A percentile compares a stretch with the other conserved stretches of the same genome.
These are phyloP conservation scores for Chloroceryle aenea DNA, from an alignment of 2,113 vertebrate genomes.

Conservation along the genomic window DNA sequence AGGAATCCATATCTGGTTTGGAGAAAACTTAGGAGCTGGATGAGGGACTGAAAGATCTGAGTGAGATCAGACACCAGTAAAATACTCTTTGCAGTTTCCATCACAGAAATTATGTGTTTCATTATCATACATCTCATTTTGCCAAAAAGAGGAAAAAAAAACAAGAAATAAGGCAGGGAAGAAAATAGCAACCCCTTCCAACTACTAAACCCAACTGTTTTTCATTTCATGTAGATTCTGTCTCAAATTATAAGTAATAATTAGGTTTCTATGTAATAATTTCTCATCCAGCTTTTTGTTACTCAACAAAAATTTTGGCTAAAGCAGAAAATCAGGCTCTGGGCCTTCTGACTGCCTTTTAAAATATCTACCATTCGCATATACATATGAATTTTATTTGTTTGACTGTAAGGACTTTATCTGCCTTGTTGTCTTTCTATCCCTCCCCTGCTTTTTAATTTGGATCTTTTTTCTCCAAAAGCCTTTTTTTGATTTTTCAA, in stretches of 20 bases:
- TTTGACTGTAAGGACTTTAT: not conserved
- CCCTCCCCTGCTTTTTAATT: not conserved
- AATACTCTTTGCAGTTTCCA: not conserved
- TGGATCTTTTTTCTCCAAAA: not conserved
- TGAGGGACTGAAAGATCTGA: not conserved
- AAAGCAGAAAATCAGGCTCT: not conserved
- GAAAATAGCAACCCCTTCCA: not conserved
- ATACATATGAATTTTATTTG: not conserved
- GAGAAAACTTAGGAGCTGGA: not conserved
- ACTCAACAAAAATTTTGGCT: not conserved
- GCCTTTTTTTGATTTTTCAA: not conserved
- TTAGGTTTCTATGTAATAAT: not conserved
- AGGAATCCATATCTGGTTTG: not conserved
- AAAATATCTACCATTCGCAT: not conserved
- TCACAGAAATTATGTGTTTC: not conserved
- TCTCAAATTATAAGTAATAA: not conserved
- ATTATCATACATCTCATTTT: not conserved
- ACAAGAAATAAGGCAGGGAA: fast-evolving
- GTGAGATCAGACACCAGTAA: not conserved
- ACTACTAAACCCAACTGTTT: not conserved
- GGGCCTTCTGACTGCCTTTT: not conserved
- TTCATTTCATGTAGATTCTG: not conserved
- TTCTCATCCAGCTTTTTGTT: not conserved
- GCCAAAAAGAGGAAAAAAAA: not conserved
- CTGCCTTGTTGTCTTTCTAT: not conserved